Percentiles rank a stretch among this genome's conserved stretches.
These are phyloP conservation scores for Romanogobio albipinnatus DNA, from an alignment of 2,113 vertebrate genomes.

Conservation along the genomic window DNA sequence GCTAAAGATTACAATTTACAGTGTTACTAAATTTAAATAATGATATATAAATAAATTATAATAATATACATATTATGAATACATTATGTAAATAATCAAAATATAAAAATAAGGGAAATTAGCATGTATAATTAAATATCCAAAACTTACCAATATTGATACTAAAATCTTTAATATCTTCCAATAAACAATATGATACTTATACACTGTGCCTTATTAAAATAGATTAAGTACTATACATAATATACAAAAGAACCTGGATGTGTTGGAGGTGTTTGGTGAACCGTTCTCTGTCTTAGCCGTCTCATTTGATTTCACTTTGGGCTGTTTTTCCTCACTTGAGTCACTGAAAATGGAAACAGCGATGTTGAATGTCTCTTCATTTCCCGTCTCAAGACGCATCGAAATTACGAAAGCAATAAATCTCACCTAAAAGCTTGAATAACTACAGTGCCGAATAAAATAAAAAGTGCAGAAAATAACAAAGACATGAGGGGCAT, in stretches of 20 bases:
- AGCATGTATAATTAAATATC: not conserved
- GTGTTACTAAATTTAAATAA: no score
- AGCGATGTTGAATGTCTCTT: not conserved
- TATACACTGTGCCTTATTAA: not conserved
- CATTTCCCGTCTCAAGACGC: not conserved
- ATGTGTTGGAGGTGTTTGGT: constrained; percentile 62
- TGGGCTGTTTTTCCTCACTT: constrained; percentile 81
- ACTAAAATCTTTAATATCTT: not conserved
- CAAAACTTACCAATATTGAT: not conserved
- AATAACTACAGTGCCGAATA: constrained; percentile 93
- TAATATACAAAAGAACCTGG: constrained; percentile 63
- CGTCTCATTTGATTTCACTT: constrained; percentile 81
- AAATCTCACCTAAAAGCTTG: constrained; percentile 90
- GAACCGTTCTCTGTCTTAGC: constrained; percentile 75
- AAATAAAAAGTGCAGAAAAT: constrained; percentile 94
- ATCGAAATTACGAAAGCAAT: not conserved
- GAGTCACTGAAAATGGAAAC: constrained; percentile 81
- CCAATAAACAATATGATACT: not conserved
- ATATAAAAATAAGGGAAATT: not conserved
- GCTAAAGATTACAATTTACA: no score
- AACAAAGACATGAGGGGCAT: constrained; percentile 95
- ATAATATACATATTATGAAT: not conserved
- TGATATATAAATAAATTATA: no score
- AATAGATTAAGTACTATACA: not conserved
- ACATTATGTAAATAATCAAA: not conserved